These are phyloP conservation scores for Leptura quadrifasciata DNA, from an alignment of 2,888 invertebrate species.

Conservation along the genomic window DNA sequence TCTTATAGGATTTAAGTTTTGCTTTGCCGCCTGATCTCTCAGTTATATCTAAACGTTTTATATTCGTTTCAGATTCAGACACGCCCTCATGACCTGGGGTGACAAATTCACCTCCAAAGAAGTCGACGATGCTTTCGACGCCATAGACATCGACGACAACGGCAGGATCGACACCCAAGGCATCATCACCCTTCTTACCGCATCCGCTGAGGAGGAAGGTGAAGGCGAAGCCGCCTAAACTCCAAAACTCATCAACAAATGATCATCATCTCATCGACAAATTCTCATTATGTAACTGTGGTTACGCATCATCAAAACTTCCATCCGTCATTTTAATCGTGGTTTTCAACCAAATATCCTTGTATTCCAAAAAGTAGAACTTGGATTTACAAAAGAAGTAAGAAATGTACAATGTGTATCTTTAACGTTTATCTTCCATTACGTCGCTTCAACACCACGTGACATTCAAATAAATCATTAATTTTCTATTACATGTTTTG, in stretches of 20 bases:
- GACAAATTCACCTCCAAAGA: conserved; percentile 93
- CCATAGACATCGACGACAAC: conserved; percentile 93
- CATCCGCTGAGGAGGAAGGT: conserved; percentile 90
- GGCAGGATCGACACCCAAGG: conserved; percentile 92
- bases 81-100: conserved; percentile 94
- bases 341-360: background rate
- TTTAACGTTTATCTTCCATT: conserved; percentile 43
- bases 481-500: conserved; percentile 54
- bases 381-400: conserved; percentile 18
- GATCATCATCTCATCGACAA: conserved; percentile 49
- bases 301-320: conserved; percentile 45
- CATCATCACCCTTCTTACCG: conserved; percentile 92
- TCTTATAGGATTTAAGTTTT: too few species aligned
- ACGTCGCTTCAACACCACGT: conserved; percentile 42
- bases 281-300: conserved; percentile 47
- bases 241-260: conserved; percentile 44
- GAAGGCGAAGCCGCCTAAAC: conserved; percentile 74
- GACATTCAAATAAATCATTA: conserved; percentile 53
- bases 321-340: conserved; percentile 34
- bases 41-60: too few species aligned
- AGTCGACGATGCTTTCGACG: conserved; percentile 94
- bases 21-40: too few species aligned
- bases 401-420: conserved; percentile 43
- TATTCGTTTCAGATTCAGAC: conserved; percentile 81
- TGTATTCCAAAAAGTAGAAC: conserved; percentile 32